Evolutionary conservation across 2,888 invertebrate genomes (phyloP), one percentile per base, ranked within the genome.

Genomic region (Drosophila nr. perissopoda): DNA sequence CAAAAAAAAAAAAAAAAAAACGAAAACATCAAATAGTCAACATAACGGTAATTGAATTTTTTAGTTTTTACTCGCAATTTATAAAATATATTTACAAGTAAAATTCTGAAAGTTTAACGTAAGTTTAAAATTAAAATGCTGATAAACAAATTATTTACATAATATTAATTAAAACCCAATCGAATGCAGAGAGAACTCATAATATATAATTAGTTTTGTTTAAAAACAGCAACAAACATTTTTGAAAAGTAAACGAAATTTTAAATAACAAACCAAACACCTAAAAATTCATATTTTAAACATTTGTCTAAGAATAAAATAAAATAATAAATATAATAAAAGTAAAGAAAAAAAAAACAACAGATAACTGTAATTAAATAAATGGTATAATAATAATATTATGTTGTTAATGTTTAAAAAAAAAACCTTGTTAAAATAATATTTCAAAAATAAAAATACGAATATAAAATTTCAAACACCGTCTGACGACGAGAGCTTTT

Each of bases 331-430:
- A 61, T 31, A 80, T 77, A 82, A 84, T 80, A 76, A 77, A 74
- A 81, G 60, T 73, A 81, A 84, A 29, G 0, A 25, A 2, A 42
- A 16, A 21, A 83, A 21, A 83, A 81, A 79, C 80, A 86, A 82
- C 79, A 83, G 73, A 87, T 89, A 79, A 74, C 65, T 73, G 79
- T 75, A 83, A 76, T 80, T 72, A 76, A 70, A 81, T 76, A 83
- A 84, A 80, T 83, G 80, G 82, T 82, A 74, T 77, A 91, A 86
- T 75, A 84, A 86, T 79, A 79, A 88, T 80, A 89, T 89, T 89
- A 92, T 92, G 91, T 93, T 93, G 93, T 93, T 93, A 93, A 93
- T 93, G 93, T 93, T 93, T 91, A 83, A 93, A 92, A 90, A 89
- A 88, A 91, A 91, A 46, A 92, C 77, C 88, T 93, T 93, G 92